phyloP scores from a whole-genome alignment of 2,797 vertebrate species.

The Triplophysa yarkandensis region DNA sequence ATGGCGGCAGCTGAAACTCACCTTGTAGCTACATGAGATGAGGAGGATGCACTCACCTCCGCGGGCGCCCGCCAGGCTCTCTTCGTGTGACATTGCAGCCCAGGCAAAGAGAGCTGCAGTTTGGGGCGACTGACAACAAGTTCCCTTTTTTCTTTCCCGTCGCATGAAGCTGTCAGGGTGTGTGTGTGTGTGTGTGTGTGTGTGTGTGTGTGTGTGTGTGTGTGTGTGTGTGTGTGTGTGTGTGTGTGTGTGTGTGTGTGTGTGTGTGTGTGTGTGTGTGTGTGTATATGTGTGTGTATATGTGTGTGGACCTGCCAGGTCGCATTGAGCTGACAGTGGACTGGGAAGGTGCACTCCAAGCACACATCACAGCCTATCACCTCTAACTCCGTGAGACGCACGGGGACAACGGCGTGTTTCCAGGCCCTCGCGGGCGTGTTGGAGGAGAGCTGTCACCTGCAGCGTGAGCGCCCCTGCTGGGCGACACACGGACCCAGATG shows the following conservation, averaged over 20 bases:
- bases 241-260: constrained; percentile 33
- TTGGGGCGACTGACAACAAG: constrained; percentile 44
- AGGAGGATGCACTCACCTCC: constrained; percentile 59
- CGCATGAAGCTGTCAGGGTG: constrained; percentile 75
- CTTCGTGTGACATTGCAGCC: constrained; percentile 67
- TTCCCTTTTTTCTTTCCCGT: constrained; percentile 61
- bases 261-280: constrained; percentile 30
- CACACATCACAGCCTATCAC: constrained; percentile 86
- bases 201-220: too few relatives aligned
- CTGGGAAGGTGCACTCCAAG: constrained; percentile 83
- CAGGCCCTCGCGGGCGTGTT: constrained; percentile 5
- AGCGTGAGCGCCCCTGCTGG: constrained; percentile 19
- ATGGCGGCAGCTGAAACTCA: constrained; percentile 63
- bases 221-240: constrained; percentile 26
- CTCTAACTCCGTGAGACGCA: constrained; percentile 43
- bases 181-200: constrained; percentile 29
- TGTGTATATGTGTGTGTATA: constrained; percentile 16
- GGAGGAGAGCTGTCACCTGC: constrained; percentile 50
- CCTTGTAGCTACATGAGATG: constrained; percentile 63
- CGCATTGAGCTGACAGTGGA: constrained; percentile 76
- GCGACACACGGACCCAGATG: constrained; percentile 29
- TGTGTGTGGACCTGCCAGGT: constrained; percentile 78
- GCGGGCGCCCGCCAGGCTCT: constrained; percentile 50
- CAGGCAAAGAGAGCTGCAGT: constrained; percentile 52
- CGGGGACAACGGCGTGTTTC: constrained; percentile 7